Evolutionary conservation across 2,888 invertebrate genomes (phyloP).

Genomic region (Plagiodera versicolora): DNA sequence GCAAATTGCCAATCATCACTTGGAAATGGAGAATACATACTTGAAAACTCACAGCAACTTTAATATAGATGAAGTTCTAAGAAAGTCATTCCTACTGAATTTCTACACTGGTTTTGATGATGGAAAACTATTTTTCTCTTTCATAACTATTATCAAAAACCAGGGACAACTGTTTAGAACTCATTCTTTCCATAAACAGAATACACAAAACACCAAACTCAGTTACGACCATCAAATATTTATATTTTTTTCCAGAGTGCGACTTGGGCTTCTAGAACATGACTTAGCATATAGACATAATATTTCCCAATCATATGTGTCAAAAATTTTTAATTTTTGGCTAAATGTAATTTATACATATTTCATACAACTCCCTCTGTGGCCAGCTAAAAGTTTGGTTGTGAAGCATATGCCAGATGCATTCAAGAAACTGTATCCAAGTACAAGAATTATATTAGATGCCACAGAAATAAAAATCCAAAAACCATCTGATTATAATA

Average conservation of each 20-base stretch:
- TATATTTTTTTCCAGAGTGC: too few species aligned
- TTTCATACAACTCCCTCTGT: neutral
- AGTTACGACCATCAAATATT: too few species aligned
- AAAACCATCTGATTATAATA: neutral
- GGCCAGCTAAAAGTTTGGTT: neutral
- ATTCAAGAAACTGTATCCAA: neutral
- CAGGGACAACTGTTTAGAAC: neutral
- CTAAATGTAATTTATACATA: constrained; percentile 1
- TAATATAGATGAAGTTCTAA: constrained; percentile 8
- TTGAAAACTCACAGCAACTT: constrained; percentile 5
- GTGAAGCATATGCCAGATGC: neutral
- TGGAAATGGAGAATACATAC: constrained; percentile 1
- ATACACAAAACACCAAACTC: too few species aligned
- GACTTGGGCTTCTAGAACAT: neutral
- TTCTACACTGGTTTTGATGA: constrained; percentile 4
- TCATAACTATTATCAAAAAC: neutral
- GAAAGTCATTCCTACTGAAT: constrained; percentile 6
- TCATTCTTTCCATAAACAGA: neutral
- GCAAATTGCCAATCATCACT: neutral
- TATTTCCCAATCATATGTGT: neutral
- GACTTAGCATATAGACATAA: neutral
- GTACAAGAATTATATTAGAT: neutral
- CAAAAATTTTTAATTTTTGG: neutral
- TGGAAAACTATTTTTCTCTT: neutral
- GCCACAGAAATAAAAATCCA: neutral